Conservation (phyloP, 2,797 vertebrate species). For the Phalanger gymnotis region DNA sequence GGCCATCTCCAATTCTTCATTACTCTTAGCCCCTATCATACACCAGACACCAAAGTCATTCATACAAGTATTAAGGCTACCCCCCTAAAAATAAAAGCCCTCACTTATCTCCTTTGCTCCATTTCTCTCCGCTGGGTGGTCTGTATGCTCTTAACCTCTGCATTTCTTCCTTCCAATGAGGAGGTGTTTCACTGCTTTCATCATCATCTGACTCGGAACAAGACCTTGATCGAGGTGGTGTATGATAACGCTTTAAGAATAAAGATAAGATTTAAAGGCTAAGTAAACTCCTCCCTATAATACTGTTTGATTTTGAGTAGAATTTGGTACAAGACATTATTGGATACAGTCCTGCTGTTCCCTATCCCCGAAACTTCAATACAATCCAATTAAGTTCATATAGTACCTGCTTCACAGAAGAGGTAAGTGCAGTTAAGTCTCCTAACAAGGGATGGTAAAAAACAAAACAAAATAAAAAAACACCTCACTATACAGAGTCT, state of each 20-base stretch:
- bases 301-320: neutral
- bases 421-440: neutral
- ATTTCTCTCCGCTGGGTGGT: slow-evolving; percentile 91
- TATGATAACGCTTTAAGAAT: slow-evolving; percentile 93
- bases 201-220: slow-evolving; percentile 93
- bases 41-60: neutral
- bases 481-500: neutral
- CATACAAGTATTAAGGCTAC: neutral
- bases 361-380: neutral
- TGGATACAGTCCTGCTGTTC: neutral
- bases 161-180: slow-evolving; percentile 99
- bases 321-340: slow-evolving; percentile 4
- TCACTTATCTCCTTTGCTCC: slow-evolving; percentile 99
- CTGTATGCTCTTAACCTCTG: slow-evolving; percentile 92
- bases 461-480: neutral
- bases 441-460: neutral
- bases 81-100: slow-evolving; percentile 32
- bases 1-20: neutral
- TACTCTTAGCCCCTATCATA: neutral
- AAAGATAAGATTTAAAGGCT: slow-evolving; percentile 47
- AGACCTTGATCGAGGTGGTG: slow-evolving; percentile 94
- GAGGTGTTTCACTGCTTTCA: slow-evolving; percentile 96
- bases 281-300: slow-evolving; percentile 6
- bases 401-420: neutral
- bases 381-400: neutral